A percentile compares a stretch with the other conserved stretches of the same genome.
Evolutionary conservation across 37 sponge, comb jelly and placozoan genomes (phyloP).

Genomic region (Aplysina aerophoba): DNA sequence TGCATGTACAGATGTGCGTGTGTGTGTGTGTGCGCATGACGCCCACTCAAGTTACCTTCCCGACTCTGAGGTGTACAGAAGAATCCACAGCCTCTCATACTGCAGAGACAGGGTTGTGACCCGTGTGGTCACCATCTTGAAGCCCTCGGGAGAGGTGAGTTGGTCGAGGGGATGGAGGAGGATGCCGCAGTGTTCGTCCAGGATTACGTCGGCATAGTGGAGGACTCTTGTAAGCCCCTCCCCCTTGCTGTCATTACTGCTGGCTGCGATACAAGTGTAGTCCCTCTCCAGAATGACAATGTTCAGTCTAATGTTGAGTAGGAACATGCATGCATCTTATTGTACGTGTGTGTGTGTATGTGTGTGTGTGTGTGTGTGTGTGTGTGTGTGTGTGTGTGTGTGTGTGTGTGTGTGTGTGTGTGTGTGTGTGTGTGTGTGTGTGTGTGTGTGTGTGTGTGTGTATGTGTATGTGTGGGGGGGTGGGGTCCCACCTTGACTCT

Average conservation of each 20-base stretch:
- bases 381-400: neutral
- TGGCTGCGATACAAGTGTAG: slow-evolving; percentile 25
- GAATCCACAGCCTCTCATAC: slow-evolving; percentile 56
- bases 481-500: slow-evolving; percentile 60
- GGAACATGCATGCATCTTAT: neutral
- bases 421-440: neutral
- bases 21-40: neutral
- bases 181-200: slow-evolving; percentile 52
- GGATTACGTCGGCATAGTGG: slow-evolving; percentile 56
- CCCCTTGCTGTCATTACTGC: neutral
- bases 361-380: neutral
- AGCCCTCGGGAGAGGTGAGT: slow-evolving; percentile 45
- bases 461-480: neutral
- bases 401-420: neutral
- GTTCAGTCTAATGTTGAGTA: slow-evolving; percentile 46
- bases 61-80: slow-evolving; percentile 47
- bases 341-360: neutral
- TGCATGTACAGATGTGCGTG: neutral
- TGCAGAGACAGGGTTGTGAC: slow-evolving; percentile 62
- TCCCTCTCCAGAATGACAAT: slow-evolving; percentile 63
- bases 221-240: neutral
- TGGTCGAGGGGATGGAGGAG: slow-evolving; percentile 50
- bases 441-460: neutral
- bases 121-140: slow-evolving; percentile 32
- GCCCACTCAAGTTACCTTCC: slow-evolving; percentile 16